Percentiles rank a stretch among this genome's conserved stretches.
Evolutionary conservation across 1,140 invertebrate species (phyloP).

Genomic region (Ericerus pela): DNA sequence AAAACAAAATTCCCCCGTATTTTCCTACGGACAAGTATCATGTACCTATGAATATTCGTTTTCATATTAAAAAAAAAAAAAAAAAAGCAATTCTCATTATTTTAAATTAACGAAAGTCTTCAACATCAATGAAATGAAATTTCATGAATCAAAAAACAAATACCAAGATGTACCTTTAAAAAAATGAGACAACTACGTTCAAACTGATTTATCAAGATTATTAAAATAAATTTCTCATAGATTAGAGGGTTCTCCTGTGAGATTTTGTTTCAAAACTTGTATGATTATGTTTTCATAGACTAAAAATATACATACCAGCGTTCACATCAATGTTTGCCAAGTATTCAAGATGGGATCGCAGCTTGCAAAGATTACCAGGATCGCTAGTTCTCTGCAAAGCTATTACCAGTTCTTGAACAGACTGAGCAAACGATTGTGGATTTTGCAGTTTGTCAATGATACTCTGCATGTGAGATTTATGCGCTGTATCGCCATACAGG

Average conservation of each 20-base stretch:
- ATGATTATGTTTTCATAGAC: conserved; percentile 11
- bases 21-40: no score
- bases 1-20: no score
- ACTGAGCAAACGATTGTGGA: conserved; percentile 66
- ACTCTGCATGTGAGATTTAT: conserved; percentile 98
- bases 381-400: conserved; percentile 81
- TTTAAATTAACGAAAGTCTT: no score
- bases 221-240: neutral
- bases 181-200: neutral
- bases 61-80: no score
- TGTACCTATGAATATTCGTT: no score
- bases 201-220: neutral
- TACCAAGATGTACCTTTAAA: no score
- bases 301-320: conserved; percentile 39
- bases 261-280: neutral
- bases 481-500: conserved; percentile 83
- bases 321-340: conserved; percentile 73
- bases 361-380: conserved; percentile 61
- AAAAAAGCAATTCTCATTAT: no score
- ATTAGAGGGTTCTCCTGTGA: neutral
- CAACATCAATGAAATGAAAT: no score
- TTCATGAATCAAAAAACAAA: no score
- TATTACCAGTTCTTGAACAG: conserved; percentile 81
- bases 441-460: conserved; percentile 92
- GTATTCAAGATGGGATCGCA: conserved; percentile 65